A percentile compares a stretch with the other conserved stretches of the same genome.
phyloP scores from a whole-genome alignment of 2,113 vertebrate species.

The Pterocles orientalis region DNA sequence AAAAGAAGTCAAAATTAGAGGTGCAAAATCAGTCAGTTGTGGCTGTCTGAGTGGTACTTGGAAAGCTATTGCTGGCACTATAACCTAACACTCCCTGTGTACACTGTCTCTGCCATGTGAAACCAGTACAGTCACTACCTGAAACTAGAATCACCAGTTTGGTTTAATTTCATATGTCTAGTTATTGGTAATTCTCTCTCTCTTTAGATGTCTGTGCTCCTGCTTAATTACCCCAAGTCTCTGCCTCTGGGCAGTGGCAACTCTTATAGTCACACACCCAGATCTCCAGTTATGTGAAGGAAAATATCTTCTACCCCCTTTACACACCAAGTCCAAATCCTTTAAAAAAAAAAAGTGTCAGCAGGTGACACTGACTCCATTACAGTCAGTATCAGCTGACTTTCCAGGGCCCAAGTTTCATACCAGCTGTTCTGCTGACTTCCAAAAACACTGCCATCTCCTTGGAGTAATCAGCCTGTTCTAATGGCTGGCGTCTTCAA shows the following conservation, averaged over 20 bases:
- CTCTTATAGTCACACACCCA: background rate
- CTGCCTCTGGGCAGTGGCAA: conserved; percentile 22
- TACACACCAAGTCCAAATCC: background rate
- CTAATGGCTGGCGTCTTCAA: background rate
- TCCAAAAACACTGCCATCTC: background rate
- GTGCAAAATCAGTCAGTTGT: background rate
- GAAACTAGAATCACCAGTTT: conserved; percentile 53
- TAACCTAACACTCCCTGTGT: background rate
- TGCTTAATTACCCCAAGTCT: conserved; percentile 40
- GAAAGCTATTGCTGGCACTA: conserved; percentile 3
- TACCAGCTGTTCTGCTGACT: background rate
- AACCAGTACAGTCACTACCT: conserved; percentile 39
- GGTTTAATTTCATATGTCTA: background rate
- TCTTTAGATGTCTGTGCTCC: background rate
- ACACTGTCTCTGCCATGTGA: background rate
- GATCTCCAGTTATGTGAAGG: background rate
- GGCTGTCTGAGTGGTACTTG: background rate
- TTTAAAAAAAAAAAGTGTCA: background rate
- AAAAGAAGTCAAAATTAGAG: conserved; percentile 26
- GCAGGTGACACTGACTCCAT: background rate
- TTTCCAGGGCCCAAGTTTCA: background rate
- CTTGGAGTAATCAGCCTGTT: background rate
- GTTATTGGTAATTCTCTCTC: conserved; percentile 32
- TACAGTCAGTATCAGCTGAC: background rate
- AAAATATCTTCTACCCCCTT: background rate